Base-by-base conservation (phyloP, 1,140 invertebrate species). In the Formica exsecta region DNA sequence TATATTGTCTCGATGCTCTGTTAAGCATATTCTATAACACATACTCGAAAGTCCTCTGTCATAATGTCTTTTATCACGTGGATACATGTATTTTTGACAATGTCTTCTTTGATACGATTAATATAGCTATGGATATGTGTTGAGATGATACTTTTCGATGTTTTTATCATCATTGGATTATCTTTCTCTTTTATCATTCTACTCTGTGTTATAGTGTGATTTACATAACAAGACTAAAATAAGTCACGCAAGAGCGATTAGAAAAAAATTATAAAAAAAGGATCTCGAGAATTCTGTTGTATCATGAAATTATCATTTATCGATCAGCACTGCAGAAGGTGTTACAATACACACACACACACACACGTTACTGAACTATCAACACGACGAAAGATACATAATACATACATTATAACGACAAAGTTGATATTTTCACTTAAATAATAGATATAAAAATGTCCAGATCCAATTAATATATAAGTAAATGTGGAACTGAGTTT, bases 301-400 rank as follows among this genome's bases (percentile, higher is more conserved):
- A 38, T 80, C 48, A 51, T 59, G 54, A 80, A 16, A 22, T 70
- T 80, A 80, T 71, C 36, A 80, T 80, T 80, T 68, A 80, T 38
- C 38, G 64, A 70, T 80, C 77, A 77, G 11, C 19, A 57, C 44
- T 57, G 22, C 48, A 70, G n/a, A 71, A 71, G 65, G 64, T 80
- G 76, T 22, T 80, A 71, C 16, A 70, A 70, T 29, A 70, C 51
- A 41, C 48, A 25, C 16, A 64, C 44, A 85, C 64, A 85, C 38
- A 51, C 13, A 41, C 22, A 29, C 32, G 36, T n/a, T 2, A 32
- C 11, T 73, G 48, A 44, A 71, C 38, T 25, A 44, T 51, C 54
- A 44, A 38, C 36, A 59, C 19, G 25, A 19, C 19, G 7, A 62
- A 32, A 32, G 11, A 22, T 41, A 29, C 44, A 7, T 38, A 68